Evolutionary conservation across 92 coral and sea anemone species (phyloP).

Genomic region (Bergia puertoricense): DNA sequence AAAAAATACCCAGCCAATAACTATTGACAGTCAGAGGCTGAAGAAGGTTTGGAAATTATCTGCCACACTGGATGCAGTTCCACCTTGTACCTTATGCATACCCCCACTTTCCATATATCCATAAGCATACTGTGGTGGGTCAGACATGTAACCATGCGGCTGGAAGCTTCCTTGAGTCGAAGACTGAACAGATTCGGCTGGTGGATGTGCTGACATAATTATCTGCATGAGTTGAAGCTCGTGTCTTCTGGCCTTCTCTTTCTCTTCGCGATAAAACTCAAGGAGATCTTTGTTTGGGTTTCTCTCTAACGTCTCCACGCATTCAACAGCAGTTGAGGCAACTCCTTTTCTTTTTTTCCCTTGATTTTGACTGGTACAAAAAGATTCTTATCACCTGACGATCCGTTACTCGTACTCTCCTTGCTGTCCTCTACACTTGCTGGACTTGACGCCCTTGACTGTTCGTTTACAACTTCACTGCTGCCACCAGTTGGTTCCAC

Average conservation of each 20-base stretch:
- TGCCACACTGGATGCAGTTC: too few species aligned
- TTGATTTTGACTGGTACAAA: too few species aligned
- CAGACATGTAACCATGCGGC: constrained; percentile 26
- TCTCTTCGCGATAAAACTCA: constrained; percentile 45
- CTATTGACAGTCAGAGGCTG: too few species aligned
- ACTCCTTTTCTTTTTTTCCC: too few species aligned
- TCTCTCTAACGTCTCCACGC: constrained; percentile 40
- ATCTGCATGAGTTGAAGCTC: constrained; percentile 46
- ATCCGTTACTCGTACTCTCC: too few species aligned
- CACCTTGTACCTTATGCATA: background rate
- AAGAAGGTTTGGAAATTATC: too few species aligned
- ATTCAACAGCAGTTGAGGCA: constrained; percentile 39
- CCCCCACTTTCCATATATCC: constrained; percentile 29
- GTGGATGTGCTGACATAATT: constrained; percentile 30
- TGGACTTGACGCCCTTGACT: too few species aligned
- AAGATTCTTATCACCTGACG: too few species aligned
- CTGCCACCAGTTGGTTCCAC: too few species aligned
- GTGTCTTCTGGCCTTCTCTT: constrained; percentile 44
- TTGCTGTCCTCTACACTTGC: too few species aligned
- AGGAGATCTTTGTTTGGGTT: constrained; percentile 56
- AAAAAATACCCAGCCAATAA: too few species aligned
- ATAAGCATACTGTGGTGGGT: constrained; percentile 23
- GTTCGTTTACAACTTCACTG: too few species aligned
- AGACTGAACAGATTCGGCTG: background rate
- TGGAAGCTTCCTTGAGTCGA: constrained; percentile 37